Evolutionary conservation across 2,113 vertebrate species (phyloP).

Genomic region (Mobula birostris): DNA sequence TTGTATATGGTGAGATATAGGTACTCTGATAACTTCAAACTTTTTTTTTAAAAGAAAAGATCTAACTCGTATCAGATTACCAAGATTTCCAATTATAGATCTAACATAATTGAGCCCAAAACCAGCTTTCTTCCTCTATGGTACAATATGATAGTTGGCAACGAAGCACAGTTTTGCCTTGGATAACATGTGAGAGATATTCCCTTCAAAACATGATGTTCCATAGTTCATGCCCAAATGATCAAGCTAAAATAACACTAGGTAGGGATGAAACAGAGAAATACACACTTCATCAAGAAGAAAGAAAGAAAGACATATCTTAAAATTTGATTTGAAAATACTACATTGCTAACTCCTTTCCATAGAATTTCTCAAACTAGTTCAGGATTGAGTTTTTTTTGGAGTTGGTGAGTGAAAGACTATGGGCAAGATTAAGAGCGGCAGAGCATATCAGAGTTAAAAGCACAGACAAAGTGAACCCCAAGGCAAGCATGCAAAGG

Average conservation of each 20-base stretch:
- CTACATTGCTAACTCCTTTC: neutral
- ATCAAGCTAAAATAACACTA: neutral
- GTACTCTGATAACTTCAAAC: too few relatives aligned
- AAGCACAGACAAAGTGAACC: too few relatives aligned
- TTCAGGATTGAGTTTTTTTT: neutral
- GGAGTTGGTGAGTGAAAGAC: neutral
- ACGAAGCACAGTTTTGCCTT: neutral
- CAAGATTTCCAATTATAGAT: neutral
- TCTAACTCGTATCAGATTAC: neutral
- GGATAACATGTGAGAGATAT: neutral
- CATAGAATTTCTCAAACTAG: neutral
- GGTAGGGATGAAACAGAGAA: neutral
- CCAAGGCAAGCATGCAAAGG: too few relatives aligned
- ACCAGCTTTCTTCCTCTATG: neutral
- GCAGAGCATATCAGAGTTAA: too few relatives aligned
- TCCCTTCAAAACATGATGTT: neutral
- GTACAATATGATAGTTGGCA: neutral
- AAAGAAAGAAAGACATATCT: neutral
- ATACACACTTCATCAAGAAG: neutral
- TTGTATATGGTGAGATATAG: too few relatives aligned
- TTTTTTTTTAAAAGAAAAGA: neutral
- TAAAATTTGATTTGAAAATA: neutral
- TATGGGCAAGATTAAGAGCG: neutral
- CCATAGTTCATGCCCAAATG: neutral
- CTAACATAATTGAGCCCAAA: neutral